These are phyloP conservation scores for Riptortus pedestris DNA, from an alignment of 1,140 invertebrate genomes.

Conservation along the genomic window DNA sequence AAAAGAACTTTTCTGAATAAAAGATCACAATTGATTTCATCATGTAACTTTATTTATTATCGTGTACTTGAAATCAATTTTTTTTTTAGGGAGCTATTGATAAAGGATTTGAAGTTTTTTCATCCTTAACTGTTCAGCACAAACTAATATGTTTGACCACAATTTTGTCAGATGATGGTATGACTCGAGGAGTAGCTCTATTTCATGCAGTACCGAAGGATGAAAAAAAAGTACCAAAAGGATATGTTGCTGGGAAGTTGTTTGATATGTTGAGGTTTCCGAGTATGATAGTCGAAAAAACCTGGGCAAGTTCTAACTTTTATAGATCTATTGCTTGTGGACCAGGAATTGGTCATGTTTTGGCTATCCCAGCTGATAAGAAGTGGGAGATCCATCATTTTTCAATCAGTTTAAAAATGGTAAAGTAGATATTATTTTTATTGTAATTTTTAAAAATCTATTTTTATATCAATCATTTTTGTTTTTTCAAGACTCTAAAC, in stretches of 20 bases:
- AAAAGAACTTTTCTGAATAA: no score
- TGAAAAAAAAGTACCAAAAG: background rate
- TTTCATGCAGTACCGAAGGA: background rate
- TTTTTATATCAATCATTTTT: background rate
- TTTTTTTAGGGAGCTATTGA: background rate
- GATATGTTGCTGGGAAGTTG: background rate
- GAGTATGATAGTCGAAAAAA: background rate
- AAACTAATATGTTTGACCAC: background rate
- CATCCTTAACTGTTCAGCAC: background rate
- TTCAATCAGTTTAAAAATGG: background rate
- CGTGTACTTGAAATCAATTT: no score
- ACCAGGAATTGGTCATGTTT: background rate
- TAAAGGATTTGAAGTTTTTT: slow-evolving; percentile 1
- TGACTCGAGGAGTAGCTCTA: background rate
- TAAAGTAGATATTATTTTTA: background rate
- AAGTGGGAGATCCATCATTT: background rate
- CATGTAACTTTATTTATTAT: no score
- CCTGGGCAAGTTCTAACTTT: background rate
- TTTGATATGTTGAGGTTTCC: background rate
- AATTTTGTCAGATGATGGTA: background rate
- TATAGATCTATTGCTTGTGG: slow-evolving; percentile 1
- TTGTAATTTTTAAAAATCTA: background rate
- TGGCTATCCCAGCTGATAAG: background rate
- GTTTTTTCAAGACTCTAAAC: background rate
- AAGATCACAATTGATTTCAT: no score